Evolutionary conservation across 2,888 invertebrate genomes (phyloP).

Genomic region (Sphinx pinastri): DNA sequence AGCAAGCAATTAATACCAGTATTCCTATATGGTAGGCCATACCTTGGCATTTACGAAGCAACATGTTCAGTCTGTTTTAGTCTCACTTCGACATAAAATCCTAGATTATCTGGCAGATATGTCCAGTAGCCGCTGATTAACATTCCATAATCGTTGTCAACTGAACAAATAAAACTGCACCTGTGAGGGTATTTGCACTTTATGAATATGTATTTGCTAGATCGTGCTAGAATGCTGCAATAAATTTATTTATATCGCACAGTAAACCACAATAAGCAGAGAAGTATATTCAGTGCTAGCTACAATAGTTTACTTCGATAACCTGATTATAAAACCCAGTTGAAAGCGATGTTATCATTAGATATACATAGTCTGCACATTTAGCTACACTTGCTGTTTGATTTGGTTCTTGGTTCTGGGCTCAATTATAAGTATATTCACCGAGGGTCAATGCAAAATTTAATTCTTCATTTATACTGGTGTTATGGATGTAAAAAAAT

Average conservation of each 20-base stretch:
- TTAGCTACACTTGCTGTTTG: no score
- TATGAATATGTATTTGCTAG: conserved; percentile 21
- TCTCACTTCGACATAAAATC: not conserved
- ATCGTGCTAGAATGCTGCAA: conserved; percentile 4
- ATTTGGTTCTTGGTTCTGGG: no score
- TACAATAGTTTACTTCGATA: no score
- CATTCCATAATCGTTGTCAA: not conserved
- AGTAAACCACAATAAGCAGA: not conserved
- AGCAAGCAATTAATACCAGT: not conserved
- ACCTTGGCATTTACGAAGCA: not conserved
- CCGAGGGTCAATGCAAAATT: no score
- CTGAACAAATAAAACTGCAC: not conserved
- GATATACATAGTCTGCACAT: no score
- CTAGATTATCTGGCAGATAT: not conserved
- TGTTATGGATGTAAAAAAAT: no score
- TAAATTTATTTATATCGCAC: not conserved
- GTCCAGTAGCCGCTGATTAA: conserved; percentile 3
- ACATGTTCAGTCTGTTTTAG: not conserved
- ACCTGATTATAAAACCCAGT: not conserved
- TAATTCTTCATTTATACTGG: no score
- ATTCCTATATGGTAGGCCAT: not conserved
- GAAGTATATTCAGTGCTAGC: no score
- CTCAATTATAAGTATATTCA: no score
- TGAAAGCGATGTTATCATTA: no score
- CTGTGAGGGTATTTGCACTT: conserved; percentile 12